Percentiles rank a stretch among this genome's conserved stretches.
These are phyloP conservation scores for Callyntrura guangdongensis DNA, from an alignment of 2,888 invertebrate genomes.

Conservation along the genomic window DNA sequence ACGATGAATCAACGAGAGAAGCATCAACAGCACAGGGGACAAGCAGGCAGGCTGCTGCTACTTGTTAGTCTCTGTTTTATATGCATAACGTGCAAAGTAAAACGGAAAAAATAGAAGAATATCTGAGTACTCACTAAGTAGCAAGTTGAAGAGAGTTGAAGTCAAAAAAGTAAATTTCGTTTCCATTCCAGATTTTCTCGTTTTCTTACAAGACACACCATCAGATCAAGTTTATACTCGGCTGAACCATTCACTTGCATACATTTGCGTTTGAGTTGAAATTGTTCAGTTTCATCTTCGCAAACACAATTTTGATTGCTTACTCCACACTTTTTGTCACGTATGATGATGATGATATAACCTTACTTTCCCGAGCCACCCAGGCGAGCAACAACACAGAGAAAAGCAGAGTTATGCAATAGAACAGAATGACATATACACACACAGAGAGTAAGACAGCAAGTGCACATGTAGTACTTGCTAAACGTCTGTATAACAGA, in stretches of 20 bases:
- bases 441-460: not conserved
- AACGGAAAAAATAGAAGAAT: constrained; percentile 1
- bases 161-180: constrained; percentile 20
- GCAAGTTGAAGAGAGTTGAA: not conserved
- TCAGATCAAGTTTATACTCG: constrained; percentile 41
- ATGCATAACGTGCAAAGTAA: constrained; percentile 25
- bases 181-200: not conserved
- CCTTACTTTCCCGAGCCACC: not conserved
- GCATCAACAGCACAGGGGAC: constrained; percentile 15
- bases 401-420: constrained; percentile 33
- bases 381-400: not conserved
- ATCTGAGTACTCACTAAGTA: not conserved
- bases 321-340: constrained; percentile 50
- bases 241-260: constrained; percentile 46
- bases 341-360: not conserved
- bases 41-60: not conserved
- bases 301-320: constrained; percentile 68
- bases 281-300: constrained; percentile 42
- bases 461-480: not conserved
- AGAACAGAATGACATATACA: constrained; percentile 15
- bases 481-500: not conserved
- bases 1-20: constrained; percentile 45
- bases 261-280: constrained; percentile 25
- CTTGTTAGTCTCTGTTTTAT: constrained; percentile 25
- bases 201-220: constrained; percentile 36